Evolutionary conservation across 2,113 vertebrate genomes (phyloP), one percentile per base, ranked within the genome.

Genomic region (Eulemur rufifrons): DNA sequence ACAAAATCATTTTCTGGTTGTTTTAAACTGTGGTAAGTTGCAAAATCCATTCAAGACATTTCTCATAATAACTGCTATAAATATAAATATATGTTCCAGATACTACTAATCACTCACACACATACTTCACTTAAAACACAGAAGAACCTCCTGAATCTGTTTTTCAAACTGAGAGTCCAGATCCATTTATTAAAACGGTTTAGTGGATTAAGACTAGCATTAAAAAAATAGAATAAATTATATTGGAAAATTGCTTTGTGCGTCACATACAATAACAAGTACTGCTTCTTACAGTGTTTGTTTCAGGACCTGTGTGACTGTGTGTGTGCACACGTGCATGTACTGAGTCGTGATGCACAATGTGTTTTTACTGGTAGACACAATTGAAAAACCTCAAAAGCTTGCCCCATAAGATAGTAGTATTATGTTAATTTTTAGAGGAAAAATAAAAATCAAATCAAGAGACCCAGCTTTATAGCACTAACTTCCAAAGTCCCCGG

Each of bases 381-480:
- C 14, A 32, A 8, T 23, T 92, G 37, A 56, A 95, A 96, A 78
- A 82, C 63, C 74, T 84, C 77, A 84, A 81, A 96, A 94, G 8
- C 61, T 37, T 82, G 21, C 13, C 11, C 9, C 11, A 34, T 10
- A 21, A 74, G n/a, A 3, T 68, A 77, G 25, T 11, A 42, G 5
- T 61, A 52, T 45, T 50, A n/a, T 21, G 59, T 81, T 91, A 88
- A 74, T 63, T 96, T 97, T 96, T 68, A 92, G 71, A 89, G 39
- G 83, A 88, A 92, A 95, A 88, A 14, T 86, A 66, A 56, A 52
- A 21, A 39, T 6, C 37, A 61, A 42, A n/a, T 34, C 2, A n/a
- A 45, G 63, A 50, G 14, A 78, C 12, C 1, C 11, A 63, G 61
- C 25, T 89, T 96, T 95, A 4, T 81, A 81, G 69, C 45, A 23